Conservation (phyloP, 2,113 vertebrate genomes). For the Mus musculus region GRCm39 chr14:54113501-54114000, state of each 20-base stretch:
- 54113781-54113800: not conserved
- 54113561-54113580: not conserved
- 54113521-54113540: not conserved
- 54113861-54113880: not conserved
- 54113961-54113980: constrained; percentile 14
- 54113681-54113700: not conserved
- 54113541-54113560: not conserved
- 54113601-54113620: not conserved
- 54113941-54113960: constrained; percentile 45
- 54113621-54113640: not conserved
- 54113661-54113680: not conserved
- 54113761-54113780: not conserved
- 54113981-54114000: constrained; percentile 34
- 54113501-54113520: constrained; percentile 59
- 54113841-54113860: not conserved
- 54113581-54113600: not conserved
- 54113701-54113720: not conserved
- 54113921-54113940: constrained; percentile 45
- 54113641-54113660: not conserved
- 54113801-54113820: not conserved
- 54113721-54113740: not conserved
- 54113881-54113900: not conserved
- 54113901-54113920: constrained; percentile 24
- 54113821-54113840: not conserved
- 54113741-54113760: not conserved